These are phyloP conservation scores for Drosophila hydei DNA, from an alignment of 1,140 invertebrate genomes.

Conservation along the genomic window DNA sequence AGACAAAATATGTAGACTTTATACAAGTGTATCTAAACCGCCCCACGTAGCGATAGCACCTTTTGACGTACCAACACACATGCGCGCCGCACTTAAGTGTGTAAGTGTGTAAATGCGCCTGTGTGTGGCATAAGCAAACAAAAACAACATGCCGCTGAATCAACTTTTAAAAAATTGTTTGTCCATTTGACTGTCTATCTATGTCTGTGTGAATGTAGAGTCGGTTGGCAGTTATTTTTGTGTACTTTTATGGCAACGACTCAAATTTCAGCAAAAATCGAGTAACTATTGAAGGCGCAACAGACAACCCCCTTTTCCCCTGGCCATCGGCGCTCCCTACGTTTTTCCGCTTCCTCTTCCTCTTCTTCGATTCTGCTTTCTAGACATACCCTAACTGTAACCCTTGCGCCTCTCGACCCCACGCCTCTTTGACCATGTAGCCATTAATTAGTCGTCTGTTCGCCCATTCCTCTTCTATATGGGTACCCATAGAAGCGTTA, in stretches of 20 bases:
- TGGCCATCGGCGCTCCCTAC: too few species aligned
- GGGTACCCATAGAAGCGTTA: constrained; percentile 51
- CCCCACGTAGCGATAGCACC: constrained; percentile 46
- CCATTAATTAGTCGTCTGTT: constrained; percentile 43
- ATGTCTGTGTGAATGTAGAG: constrained; percentile 16
- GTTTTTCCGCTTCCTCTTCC: not conserved
- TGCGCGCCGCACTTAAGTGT: constrained; percentile 50
- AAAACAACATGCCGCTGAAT: constrained; percentile 61
- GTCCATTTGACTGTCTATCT: constrained; percentile 46
- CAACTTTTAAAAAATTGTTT: constrained; percentile 61
- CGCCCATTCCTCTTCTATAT: constrained; percentile 34
- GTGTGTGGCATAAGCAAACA: constrained; percentile 68
- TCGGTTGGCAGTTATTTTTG: constrained; percentile 46
- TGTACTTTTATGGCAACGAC: constrained; percentile 58
- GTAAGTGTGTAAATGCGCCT: constrained; percentile 29
- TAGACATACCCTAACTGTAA: constrained; percentile 15
- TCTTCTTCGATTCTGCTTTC: constrained; percentile 6
- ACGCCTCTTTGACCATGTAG: constrained; percentile 24
- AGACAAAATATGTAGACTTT: not conserved
- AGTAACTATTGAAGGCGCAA: constrained; percentile 41
- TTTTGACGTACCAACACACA: constrained; percentile 54
- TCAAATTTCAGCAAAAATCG: constrained; percentile 65
- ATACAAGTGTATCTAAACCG: constrained; percentile 12
- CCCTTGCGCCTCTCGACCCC: constrained; percentile 11
- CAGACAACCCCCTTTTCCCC: not conserved